Base-by-base conservation (phyloP, 2,888 invertebrate genomes). In the Helobdella robusta region DNA sequence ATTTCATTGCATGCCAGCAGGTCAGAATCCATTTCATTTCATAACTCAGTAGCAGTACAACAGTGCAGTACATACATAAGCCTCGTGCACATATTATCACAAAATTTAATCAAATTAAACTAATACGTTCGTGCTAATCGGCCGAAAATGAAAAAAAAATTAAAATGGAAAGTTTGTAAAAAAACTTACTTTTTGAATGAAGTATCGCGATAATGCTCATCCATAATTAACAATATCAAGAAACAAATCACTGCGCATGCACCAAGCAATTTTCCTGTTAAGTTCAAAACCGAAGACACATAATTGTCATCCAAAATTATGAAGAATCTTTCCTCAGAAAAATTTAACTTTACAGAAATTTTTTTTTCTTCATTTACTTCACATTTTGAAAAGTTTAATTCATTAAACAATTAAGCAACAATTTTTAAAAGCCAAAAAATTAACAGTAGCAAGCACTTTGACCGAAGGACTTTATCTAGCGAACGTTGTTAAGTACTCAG, bases 151-250 rank as follows among this genome's bases (percentile, higher is more conserved):
- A n/a, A n/a, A n/a, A n/a, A n/a, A n/a, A n/a, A n/a, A n/a, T n/a
- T n/a, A n/a, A n/a, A n/a, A n/a, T n/a, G n/a, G n/a, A n/a, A n/a
- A n/a, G n/a, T n/a, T n/a, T n/a, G n/a, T n/a, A n/a, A 30, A 44
- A 20, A n/a, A 30, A 50, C 62, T n/a, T 62, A 62, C 62, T 62
- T 48, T 50, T 35, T 50, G 48, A 32, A 44, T 25, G 34, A 46
- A 62, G 30, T 48, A 23, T 62, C 34, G 18, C 28, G 36, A 44
- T 50, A 50, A 25, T 62, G 50, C 18, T 62, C 62, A 62, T 46
- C 50, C 62, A 62, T 62, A 62, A 34, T 62, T 46, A 46, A 40
- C 32, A n/a, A n/a, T n/a, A n/a, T n/a, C n/a, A n/a, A n/a, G n/a
- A 25, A 62, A 50, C 56, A 56, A 62, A 44, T 40, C 5, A 4